These are phyloP conservation scores for Pseudomyrmex cubaensis DNA, from an alignment of 1,140 invertebrate species.

Conservation along the genomic window DNA sequence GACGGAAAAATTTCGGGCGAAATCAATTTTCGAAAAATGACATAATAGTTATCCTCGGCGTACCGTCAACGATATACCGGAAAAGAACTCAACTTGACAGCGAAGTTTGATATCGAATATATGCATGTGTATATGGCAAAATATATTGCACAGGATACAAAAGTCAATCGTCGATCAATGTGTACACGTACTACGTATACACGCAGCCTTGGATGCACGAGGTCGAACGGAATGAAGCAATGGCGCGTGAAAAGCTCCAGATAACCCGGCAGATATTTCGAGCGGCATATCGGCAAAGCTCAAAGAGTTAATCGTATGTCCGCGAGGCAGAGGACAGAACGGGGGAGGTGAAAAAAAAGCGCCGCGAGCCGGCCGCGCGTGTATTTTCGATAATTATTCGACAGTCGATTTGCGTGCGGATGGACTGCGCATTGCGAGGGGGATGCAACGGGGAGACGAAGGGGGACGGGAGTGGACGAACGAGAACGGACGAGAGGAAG, in stretches of 20 bases:
- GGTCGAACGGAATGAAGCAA: conserved; percentile 42
- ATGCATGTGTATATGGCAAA: not conserved
- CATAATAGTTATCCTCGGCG: no score
- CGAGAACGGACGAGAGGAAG: conserved; percentile 49
- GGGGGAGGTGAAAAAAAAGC: conserved; percentile 26
- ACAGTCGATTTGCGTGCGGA: conserved; percentile 69
- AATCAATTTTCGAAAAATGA: no score
- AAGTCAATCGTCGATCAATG: conserved; percentile 11
- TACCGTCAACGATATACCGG: no score
- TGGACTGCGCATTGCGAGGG: conserved; percentile 46
- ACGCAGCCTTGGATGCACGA: conserved; percentile 34
- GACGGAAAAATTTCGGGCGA: no score
- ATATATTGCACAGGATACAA: not conserved
- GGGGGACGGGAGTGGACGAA: conserved; percentile 48
- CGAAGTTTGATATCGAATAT: not conserved
- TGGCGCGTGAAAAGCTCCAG: conserved; percentile 54
- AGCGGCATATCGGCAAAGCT: conserved; percentile 57
- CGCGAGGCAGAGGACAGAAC: conserved; percentile 56
- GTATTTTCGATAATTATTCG: conserved; percentile 74
- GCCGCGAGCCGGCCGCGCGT: conserved; percentile 59
- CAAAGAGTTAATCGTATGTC: conserved; percentile 62
- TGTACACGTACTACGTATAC: not conserved
- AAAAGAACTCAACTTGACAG: not conserved
- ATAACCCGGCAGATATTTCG: conserved; percentile 53
- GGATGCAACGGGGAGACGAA: conserved; percentile 30